Evolutionary conservation across 2,888 invertebrate genomes (phyloP), one percentile per base, ranked within the genome.

Genomic region (Agriopis leucophaearia): DNA sequence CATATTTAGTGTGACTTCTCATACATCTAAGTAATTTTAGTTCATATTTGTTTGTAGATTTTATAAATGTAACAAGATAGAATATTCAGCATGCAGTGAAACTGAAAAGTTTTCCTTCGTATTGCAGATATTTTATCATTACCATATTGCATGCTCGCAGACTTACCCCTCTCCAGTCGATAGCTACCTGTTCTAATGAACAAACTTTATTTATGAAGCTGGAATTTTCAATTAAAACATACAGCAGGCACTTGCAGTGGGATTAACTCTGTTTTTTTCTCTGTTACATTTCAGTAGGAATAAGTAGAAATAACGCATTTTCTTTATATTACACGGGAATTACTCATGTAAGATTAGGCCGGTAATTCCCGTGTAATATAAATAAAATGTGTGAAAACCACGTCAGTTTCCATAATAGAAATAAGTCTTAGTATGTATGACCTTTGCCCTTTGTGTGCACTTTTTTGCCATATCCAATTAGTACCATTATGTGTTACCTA

Each of bases 211-310:
- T 75, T 66, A 80, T 78, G 75, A 73, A 72, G 67, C 74, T 70
- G 66, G 72, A 75, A 74, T 76, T 79, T 80, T 75, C 74, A 81
- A 81, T 81, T 81, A 77, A 81, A 81, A 71, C 73, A 66, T 57
- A 67, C 74, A 51, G 66, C 75, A 73, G 78, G 70, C 76, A 74
- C 69, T 75, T 70, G 52, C 57, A 73, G 72, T 75, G 63, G 72
- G 70, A 81, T 81, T 76, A 78, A 77, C 78, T 70, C 38, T 1
- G n/a, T 51, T 35, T 51, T 51, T 27, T 27, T 5, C 3, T 3
- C 3, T 27, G 27, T 5, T 27, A 27, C 27, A 27, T 3, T 27
- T 27, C 2, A 27, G 27, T 27, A 27, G 27, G 27, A 27, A 27
- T 27, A 2, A 27, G 27, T 27, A 27, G 27, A 27, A 27, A 27